Conservation (phyloP, 2,113 vertebrate genomes). For the Saimiri boliviensis region DNA sequence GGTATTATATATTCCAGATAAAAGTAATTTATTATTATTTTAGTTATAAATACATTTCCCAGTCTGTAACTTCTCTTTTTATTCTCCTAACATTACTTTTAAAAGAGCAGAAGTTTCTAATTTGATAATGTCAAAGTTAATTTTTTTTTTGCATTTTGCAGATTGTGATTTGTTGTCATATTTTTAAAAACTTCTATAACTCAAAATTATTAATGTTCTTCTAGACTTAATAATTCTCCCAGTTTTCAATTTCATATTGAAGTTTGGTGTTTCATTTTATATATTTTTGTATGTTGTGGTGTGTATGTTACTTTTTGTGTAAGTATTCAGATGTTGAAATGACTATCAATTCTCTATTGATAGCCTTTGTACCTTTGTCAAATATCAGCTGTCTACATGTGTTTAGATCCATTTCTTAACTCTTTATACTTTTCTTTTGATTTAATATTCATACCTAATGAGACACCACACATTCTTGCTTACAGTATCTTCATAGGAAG, state of each 20-base stretch:
- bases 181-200: neutral
- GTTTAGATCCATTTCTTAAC: neutral
- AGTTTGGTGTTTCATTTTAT: neutral
- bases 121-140: neutral
- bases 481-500: neutral
- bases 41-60: neutral
- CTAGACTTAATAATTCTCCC: neutral
- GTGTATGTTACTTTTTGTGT: neutral
- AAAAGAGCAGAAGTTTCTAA: neutral
- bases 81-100: neutral
- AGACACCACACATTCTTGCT: neutral
- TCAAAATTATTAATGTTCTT: neutral
- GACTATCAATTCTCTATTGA: neutral
- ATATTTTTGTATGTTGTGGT: neutral
- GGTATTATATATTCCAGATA: neutral
- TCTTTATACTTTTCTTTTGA: neutral
- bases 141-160: neutral
- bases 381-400: neutral
- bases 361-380: neutral
- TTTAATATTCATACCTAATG: neutral
- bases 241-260: neutral
- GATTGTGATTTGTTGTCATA: neutral
- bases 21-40: neutral
- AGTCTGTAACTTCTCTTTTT: neutral
- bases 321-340: neutral